Evolutionary conservation across 2,797 vertebrate genomes (phyloP), one percentile per base, ranked within the genome.

Genomic region (Pristis pectinata): DNA sequence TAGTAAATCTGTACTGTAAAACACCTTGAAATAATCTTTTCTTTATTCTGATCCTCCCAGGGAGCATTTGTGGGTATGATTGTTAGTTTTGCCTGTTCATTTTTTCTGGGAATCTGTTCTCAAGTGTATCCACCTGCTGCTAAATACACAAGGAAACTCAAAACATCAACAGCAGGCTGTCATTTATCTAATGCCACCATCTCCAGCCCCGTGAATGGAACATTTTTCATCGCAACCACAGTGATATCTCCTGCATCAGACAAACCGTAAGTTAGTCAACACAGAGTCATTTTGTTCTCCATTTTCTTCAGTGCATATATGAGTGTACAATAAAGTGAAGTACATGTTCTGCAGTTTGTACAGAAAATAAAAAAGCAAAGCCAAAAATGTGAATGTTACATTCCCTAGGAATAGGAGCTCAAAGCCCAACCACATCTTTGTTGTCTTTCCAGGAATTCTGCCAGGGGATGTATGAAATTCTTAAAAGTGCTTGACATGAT

Each of bases 21-120:
- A 30, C n/a, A 30, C 72, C 44, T 27, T 53, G 11, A 53, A 53
- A 53, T 53, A 94, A 2, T 41, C 1, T 53, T 93, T 49, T 72
- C 49, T 53, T 91, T 4, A 24, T 53, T 76, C 53, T 44, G 49
- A 74, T 94, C 56, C 6, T 76, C 67, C 30, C 70, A 94, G 92
- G 92, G 92, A 74, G 70, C 92, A 15, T 94, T 76, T 94, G 92
- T 94, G 70, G 92, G 70, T n/a, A 53, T 94, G 70, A 0, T 56
- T 34, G 15, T 34, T 9, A 37, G 41, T 76, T 94, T 30, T 34
- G 1, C 13, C 44, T 0, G 49, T 53, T 76, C 15, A 3, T 0
- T 94, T 1, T n/a, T 34, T 49, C 53, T 76, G 44, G 67, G 67
- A 94, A 19, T 94, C 49, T 27, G 41, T 74, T 34, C 92, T 19